Percentiles rank a stretch among this genome's conserved stretches.
phyloP scores from a whole-genome alignment of 2,888 invertebrate species.

The Epistrophella euchroma region DNA sequence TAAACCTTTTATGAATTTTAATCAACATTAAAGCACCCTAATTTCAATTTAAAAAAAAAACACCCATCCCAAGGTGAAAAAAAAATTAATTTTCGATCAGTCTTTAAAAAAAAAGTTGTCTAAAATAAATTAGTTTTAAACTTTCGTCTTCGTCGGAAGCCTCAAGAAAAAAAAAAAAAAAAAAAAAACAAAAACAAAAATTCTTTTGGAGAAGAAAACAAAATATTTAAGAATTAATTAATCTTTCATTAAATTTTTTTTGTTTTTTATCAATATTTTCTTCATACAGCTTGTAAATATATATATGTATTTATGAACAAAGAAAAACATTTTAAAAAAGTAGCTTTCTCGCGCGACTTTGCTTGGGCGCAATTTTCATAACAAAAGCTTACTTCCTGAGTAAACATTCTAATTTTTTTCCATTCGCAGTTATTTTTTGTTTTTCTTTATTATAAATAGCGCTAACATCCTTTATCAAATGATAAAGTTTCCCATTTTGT shows the following conservation, averaged over 20 bases:
- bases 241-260: background rate
- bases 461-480: background rate
- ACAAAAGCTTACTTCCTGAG: conserved; percentile 19
- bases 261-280: background rate
- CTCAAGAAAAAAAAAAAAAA: no score
- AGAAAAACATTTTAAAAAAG: background rate
- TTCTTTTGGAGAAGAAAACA: background rate
- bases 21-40: background rate
- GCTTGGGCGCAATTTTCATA: background rate
- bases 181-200: no score
- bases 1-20: no score
- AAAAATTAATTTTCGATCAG: background rate
- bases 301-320: background rate
- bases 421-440: background rate
- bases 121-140: conserved; percentile 1
- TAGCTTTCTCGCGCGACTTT: background rate
- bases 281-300: background rate
- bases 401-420: conserved; percentile 4
- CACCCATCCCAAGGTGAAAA: background rate
- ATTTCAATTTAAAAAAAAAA: background rate
- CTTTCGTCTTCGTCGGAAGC: background rate
- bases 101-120: background rate
- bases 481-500: conserved; percentile 24
- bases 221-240: conserved; percentile 7
- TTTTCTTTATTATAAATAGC: background rate